Evolutionary conservation across 30 jellyfish, hydroid and myxozoan genomes (phyloP), one percentile per base, ranked within the genome.

Genomic region (Calvadosia cruxmelitensis): DNA sequence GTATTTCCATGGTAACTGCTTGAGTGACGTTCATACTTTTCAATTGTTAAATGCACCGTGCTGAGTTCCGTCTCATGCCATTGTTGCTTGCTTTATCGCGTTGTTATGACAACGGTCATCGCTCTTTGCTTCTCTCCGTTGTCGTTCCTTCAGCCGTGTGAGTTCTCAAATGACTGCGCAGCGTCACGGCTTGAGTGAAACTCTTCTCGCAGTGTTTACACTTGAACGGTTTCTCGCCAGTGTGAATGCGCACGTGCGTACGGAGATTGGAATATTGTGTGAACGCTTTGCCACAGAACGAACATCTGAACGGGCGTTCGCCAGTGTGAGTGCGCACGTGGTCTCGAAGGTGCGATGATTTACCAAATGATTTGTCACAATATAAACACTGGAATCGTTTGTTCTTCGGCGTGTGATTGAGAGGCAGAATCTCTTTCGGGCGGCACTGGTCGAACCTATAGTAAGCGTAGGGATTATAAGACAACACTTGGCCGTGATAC

Each of bases 291-390:
- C 76, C 81, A 69, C 97, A 88, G 77, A 78, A 88, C 20, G 69
- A 36, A 82, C 97, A 88, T 34, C 80, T 36, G 42, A 75, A 88
- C 31, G 97, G 97, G 31, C 94, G 34, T 69, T 88, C 97, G 13
- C 97, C 97, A n/a, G 95, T 88, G 53, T 88, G 97, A 1, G 97
- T 88, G 31, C 97, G 75, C n/a, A 80, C 93, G 49, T 88, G 97
- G 50, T 88, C 97, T 30, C 97, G 36, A 48, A 88, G 70, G 72
- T 88, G 97, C 10, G 97, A 88, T 0, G 97, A 88, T 52, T 88
- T 88, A 23, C 97, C 94, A 63, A 88, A 88, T 15, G 93, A 80
- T 57, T 88, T 88, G 1, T 80, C 94, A 35, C 97, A 88, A 66
- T 88, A 88, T 74, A 88, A 66, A 52, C 97, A 88, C 36, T 83